These are phyloP conservation scores for Psammodynastes pulverulentus DNA, from an alignment of 2,113 vertebrate genomes.

Conservation along the genomic window DNA sequence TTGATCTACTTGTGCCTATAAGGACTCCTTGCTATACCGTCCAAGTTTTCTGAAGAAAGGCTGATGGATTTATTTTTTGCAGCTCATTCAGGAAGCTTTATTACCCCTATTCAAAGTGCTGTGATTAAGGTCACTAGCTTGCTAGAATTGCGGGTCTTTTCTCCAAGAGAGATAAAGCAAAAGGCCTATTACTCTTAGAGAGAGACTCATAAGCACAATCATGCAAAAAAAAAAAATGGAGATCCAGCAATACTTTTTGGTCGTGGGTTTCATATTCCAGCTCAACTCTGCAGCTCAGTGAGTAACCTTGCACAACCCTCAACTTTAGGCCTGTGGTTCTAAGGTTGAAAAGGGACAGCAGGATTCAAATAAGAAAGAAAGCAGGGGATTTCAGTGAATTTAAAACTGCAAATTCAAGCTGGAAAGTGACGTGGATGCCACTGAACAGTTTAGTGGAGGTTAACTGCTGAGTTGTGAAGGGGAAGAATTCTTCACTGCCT, in stretches of 20 bases:
- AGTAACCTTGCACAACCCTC: not conserved
- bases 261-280: not conserved
- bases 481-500: not conserved
- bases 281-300: not conserved
- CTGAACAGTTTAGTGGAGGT: not conserved
- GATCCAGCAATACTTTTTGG: not conserved
- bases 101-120: constrained; percentile 11
- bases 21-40: not conserved
- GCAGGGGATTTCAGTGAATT: not conserved
- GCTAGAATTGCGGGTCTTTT: not conserved
- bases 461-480: not conserved
- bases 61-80: constrained; percentile 27
- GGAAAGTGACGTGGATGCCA: not conserved
- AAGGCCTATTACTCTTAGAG: not conserved
- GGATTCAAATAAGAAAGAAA: not conserved
- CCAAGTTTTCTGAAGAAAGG: not conserved
- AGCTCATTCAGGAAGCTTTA: constrained; percentile 22
- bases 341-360: not conserved
- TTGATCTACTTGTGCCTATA: not conserved
- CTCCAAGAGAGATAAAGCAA: not conserved
- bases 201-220: not conserved
- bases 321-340: not conserved
- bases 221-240: not conserved
- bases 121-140: constrained; percentile 21
- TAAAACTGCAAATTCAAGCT: not conserved